Evolutionary conservation across 1,140 invertebrate species (phyloP).

Genomic region (Fopius arisanus): DNA sequence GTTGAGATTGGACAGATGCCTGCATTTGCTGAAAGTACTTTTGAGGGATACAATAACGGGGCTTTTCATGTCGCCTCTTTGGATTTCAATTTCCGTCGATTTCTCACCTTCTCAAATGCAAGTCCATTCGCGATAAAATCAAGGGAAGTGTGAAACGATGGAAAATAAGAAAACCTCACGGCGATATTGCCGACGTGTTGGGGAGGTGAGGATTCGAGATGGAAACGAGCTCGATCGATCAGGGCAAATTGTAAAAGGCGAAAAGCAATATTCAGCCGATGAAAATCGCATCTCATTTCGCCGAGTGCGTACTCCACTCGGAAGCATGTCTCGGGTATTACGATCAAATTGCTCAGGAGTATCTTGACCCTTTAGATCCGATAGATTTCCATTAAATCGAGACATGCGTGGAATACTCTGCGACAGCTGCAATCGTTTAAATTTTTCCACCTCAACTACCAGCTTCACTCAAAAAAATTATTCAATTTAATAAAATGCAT

Average conservation of each 20-base stretch:
- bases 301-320: neutral
- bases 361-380: neutral
- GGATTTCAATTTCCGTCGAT: neutral
- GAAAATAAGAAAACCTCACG: neutral
- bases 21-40: too few relatives aligned
- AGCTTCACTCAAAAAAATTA: too few relatives aligned
- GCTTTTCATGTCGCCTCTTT: neutral
- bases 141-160: neutral
- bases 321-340: neutral
- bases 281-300: conserved; percentile 9
- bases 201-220: neutral
- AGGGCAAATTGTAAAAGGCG: conserved; percentile 14
- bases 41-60: too few relatives aligned
- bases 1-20: too few relatives aligned
- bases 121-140: neutral
- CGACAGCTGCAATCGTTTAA: too few relatives aligned
- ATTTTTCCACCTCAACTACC: too few relatives aligned
- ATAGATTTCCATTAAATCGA: neutral
- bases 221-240: conserved; percentile 19
- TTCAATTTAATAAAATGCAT: too few relatives aligned
- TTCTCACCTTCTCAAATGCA: neutral
- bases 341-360: neutral
- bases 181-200: neutral
- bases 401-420: neutral
- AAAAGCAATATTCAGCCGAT: conserved; percentile 10